Evolutionary conservation across 2,888 invertebrate genomes (phyloP), one percentile per base, ranked within the genome.

Genomic region (Drymonia ruficornis): DNA sequence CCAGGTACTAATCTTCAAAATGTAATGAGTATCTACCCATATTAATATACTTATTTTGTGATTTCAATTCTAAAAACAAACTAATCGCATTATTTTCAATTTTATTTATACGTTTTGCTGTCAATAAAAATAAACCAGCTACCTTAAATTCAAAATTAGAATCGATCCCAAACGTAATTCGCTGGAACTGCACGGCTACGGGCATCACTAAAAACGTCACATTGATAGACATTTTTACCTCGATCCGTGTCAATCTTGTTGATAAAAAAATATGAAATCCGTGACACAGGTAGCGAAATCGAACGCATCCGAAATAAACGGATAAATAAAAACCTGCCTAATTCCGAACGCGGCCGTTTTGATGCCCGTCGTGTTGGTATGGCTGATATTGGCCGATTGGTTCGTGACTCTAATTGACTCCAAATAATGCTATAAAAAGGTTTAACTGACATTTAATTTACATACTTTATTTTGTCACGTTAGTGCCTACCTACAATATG

Each of bases 271-370:
- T 83, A 85, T 81, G 80, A 81, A 84, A 76, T 74, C 61, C 72
- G 72, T 71, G 78, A 80, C 74, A 78, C 78, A 81, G 83, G 83
- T 79, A 78, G 78, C 79, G 69, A 75, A 72, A 65, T 67, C 65
- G 60, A 63, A 79, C 76, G 74, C 74, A 75, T 70, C 80, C 76
- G 81, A 86, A 87, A 86, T 86, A 83, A 86, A 85, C 83, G 81
- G 83, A 84, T 81, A 84, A 87, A 86, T 85, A 78, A 76, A 65
- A 61, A 69, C 3, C 23, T 23, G 71, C 62, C 13, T 0, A 16
- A 40, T 16, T 16, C 68, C 69, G 76, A 74, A 69, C 75, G 66
- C 65, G 74, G 72, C 74, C 72, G 76, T 70, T 59, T 67, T 67
- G 76, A 78, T 84, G 78, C 84, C 87, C 46, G 11, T 46, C 29